Conservation (phyloP, 2,888 invertebrate genomes). For the Phyllotreta cruciferae region DNA sequence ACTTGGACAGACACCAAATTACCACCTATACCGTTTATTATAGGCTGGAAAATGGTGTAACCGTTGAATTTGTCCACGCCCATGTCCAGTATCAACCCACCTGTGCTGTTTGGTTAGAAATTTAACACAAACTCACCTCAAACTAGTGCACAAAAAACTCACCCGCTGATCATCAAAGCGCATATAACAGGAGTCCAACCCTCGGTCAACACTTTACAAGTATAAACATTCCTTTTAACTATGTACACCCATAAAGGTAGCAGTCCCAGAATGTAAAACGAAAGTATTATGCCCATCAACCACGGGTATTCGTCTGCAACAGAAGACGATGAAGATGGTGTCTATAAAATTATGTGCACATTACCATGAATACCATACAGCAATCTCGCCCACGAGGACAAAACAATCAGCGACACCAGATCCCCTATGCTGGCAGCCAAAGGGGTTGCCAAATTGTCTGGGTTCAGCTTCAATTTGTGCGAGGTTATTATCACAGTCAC, state of each 20-base stretch:
- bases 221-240: conserved; percentile 85
- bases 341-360: conserved; percentile 41
- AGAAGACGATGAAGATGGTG: not conserved
- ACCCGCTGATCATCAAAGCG: conserved; percentile 96
- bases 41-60: conserved; percentile 87
- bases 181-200: conserved; percentile 96
- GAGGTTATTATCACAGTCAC: conserved; percentile 88
- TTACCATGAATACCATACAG: conserved; percentile 76
- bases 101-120: conserved; percentile 69
- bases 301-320: conserved; percentile 71
- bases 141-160: conserved; percentile 54
- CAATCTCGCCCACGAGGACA: conserved; percentile 84
- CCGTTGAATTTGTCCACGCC: conserved; percentile 78
- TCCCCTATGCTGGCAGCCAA: conserved; percentile 96
- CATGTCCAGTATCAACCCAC: conserved; percentile 86
- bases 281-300: conserved; percentile 78
- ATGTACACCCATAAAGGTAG: conserved; percentile 87
- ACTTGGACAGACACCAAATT: conserved; percentile 91
- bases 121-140: not conserved
- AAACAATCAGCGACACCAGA: conserved; percentile 86
- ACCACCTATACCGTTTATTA: conserved; percentile 91
- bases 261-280: conserved; percentile 53
- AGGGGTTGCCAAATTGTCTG: conserved; percentile 96
- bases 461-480: conserved; percentile 85
- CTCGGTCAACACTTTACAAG: conserved; percentile 81